Evolutionary conservation across 2,797 vertebrate species (phyloP), one percentile per base, ranked within the genome.

Genomic region (Tauraco hartlaubi): DNA sequence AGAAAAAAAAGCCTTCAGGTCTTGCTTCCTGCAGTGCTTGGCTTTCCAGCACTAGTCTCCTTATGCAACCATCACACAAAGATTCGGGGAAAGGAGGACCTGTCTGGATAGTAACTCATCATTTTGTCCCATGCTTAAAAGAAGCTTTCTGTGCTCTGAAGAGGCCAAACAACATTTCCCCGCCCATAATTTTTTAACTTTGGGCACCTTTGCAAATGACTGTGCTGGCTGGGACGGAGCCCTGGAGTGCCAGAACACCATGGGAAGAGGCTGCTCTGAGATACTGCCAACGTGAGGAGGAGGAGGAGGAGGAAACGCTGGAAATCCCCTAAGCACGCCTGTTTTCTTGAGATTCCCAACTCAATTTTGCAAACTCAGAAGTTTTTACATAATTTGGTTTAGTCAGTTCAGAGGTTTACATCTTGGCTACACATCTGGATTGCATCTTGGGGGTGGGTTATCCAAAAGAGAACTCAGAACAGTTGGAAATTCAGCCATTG

Each of bases 321-420:
- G 95, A 97, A 96, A 96, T 95, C 90, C 91, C 96, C 91, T 95
- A 85, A 94, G 95, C 85, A 94, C 0, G 83, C 90, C 90, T 96
- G 83, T 77, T 94, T 89, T 90, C 80, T 91, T 29, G 43, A 95
- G 88, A 93, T 74, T 92, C 92, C 80, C 88, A 74, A 48, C 85
- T 61, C 90, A 64, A 61, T 94, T 96, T 56, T 96, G 96, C 91
- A 90, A 82, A 93, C 96, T 95, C 90, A 79, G 88, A 96, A 87
- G 85, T 39, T 95, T 96, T 96, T 88, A 51, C 88, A 33, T 89
- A 87, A 88, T 91, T 96, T 77, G 71, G 66, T 94, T 91, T 81
- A 87, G 84, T 93, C 84, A 76, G 92, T 90, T 94, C 49, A 69
- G 95, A 92, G 74, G 73, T 96, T 95, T 95, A 85, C 85, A 54